These are phyloP conservation scores for Drosophila sproati DNA, from an alignment of 1,140 invertebrate genomes.

Conservation along the genomic window DNA sequence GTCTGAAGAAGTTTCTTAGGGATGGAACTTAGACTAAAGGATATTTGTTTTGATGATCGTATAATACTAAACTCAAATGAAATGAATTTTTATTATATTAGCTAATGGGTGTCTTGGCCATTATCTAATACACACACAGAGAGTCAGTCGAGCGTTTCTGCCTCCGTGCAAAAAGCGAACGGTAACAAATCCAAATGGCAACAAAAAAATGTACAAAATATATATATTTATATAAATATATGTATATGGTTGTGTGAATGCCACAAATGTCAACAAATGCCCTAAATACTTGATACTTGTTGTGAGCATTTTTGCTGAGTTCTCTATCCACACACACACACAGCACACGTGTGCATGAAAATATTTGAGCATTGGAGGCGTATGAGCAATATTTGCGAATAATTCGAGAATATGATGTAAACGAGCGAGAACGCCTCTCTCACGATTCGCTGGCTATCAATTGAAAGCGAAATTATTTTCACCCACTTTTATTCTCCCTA, in stretches of 20 bases:
- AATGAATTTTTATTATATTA: too few relatives aligned
- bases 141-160: background rate
- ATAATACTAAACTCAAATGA: too few relatives aligned
- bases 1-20: too few relatives aligned
- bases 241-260: slow-evolving; percentile 47
- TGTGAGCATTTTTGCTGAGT: slow-evolving; percentile 4
- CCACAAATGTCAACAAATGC: slow-evolving; percentile 71
- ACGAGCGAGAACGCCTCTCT: background rate
- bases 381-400: slow-evolving; percentile 34
- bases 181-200: slow-evolving; percentile 55
- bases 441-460: slow-evolving; percentile 29
- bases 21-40: too few relatives aligned
- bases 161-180: slow-evolving; percentile 38
- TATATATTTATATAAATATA: background rate
- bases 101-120: background rate
- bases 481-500: background rate
- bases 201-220: slow-evolving; percentile 32
- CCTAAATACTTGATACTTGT: slow-evolving; percentile 68
- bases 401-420: slow-evolving; percentile 6
- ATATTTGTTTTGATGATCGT: too few relatives aligned
- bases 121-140: slow-evolving; percentile 12
- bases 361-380: slow-evolving; percentile 5
- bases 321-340: slow-evolving; percentile 21
- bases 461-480: slow-evolving; percentile 64
- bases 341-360: background rate